Evolutionary conservation across 2,888 invertebrate genomes (phyloP), one percentile per base, ranked within the genome.

Genomic region (Melieria omissa): DNA sequence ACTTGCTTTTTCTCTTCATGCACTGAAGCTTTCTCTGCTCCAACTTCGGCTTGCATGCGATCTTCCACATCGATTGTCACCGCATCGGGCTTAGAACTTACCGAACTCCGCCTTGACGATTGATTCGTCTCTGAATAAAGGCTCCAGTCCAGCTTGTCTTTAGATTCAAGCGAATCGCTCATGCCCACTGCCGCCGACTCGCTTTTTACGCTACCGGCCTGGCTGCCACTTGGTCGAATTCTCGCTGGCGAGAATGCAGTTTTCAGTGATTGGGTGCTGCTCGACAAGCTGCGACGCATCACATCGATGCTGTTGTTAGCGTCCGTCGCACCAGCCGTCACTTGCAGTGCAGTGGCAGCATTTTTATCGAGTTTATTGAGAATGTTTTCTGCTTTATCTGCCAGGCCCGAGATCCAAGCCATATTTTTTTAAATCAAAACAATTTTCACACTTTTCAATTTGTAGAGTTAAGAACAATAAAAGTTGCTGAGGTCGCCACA

Each of bases 401-500:
- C 93, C 70, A 93, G 88, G 74, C 91, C 93, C 74, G 91, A 88
- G 72, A 94, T 89, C 93, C 93, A 93, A 76, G 93, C 90, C 92
- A 93, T 93, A 84, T 84, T 80, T 71, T 29, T 29, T 29, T 29
- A 29, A 29, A 29, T 29, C 29, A 29, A 29, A 29, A 1, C 29
- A 29, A 29, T 29, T 29, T 29, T 29, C 29, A 29, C 29, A 29
- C 29, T 29, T 29, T 29, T 29, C 29, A 29, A 29, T 29, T 29
- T 29, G 29, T 29, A 29, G 29, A 29, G 29, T 29, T 29, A 29
- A 29, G 3, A 29, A 29, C 29, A 29, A 29, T 29, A 29, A 29
- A 29, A 29, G 29, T 29, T 29, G 29, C 29, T 29, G 29, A 3
- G 29, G 29, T 29, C 29, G 29, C 29, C 29, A 29, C 29, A 29